A percentile compares a stretch with the other conserved stretches of the same genome.
Evolutionary conservation across 2,888 invertebrate species (phyloP).

Genomic region (Hirtodrosophila confusa): DNA sequence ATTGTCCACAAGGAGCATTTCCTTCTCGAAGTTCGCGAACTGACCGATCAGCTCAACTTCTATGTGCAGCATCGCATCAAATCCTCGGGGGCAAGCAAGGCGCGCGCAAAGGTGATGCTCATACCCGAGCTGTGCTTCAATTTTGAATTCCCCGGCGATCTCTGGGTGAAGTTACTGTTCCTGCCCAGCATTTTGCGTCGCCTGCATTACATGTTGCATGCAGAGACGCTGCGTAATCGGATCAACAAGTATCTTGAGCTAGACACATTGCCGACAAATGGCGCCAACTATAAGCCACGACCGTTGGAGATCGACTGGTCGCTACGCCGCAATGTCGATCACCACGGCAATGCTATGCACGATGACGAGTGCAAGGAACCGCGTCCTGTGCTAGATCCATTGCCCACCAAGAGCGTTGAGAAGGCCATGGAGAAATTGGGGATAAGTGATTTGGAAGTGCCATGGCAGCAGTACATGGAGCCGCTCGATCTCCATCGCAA

Average conservation of each 20-base stretch:
- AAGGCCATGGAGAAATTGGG: slow-evolving; percentile 28
- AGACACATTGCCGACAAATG: slow-evolving; percentile 36
- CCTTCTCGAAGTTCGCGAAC: slow-evolving; percentile 90
- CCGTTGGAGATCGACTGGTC: slow-evolving; percentile 77
- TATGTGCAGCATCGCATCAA: slow-evolving; percentile 76
- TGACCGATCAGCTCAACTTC: slow-evolving; percentile 82
- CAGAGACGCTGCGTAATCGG: slow-evolving; percentile 83
- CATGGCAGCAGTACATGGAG: slow-evolving; percentile 85
- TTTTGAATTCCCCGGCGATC: slow-evolving; percentile 88
- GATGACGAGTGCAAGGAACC: slow-evolving; percentile 58
- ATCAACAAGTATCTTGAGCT: slow-evolving; percentile 77
- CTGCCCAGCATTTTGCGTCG: slow-evolving; percentile 94
- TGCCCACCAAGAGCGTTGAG: slow-evolving; percentile 63
- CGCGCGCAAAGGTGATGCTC: slow-evolving; percentile 87
- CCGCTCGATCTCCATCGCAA: slow-evolving; percentile 89
- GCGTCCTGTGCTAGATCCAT: slow-evolving; percentile 67
- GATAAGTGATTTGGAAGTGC: slow-evolving; percentile 49
- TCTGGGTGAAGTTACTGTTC: slow-evolving; percentile 94
- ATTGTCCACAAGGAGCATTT: slow-evolving; percentile 88
- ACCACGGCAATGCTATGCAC: slow-evolving; percentile 65
- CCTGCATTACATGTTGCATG: slow-evolving; percentile 80
- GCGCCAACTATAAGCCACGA: slow-evolving; percentile 68
- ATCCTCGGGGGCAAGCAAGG: slow-evolving; percentile 78
- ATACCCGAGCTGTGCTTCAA: slow-evolving; percentile 94
- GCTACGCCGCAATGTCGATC: slow-evolving; percentile 71